Base-by-base conservation (phyloP, 1,140 invertebrate species). In the Sitophilus oryzae region DNA sequence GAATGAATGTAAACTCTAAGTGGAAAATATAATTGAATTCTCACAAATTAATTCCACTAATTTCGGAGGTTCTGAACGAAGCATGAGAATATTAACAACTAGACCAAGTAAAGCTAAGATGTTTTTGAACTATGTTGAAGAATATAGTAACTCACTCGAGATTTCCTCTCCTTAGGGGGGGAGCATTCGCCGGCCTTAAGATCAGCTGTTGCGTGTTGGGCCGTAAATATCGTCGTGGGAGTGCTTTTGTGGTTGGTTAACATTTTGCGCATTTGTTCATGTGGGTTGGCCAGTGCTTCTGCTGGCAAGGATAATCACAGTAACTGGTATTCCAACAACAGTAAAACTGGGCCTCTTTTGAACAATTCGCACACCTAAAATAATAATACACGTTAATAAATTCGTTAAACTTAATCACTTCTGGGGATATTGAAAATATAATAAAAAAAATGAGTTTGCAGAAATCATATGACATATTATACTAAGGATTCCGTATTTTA, bases 301-400 rank as follows among this genome's bases (percentile, higher is more conserved):
- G 76, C 68, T 91, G 89, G 64, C 92, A 95, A 2, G 82, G 76
- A 70, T 89, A 88, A 74, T 88, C 86, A 71, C 92, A 96, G 69
- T 96, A 96, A 23, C 89, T 86, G 0, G 92, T 94, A 73, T 94
- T 95, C 91, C 91, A 95, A 66, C 92, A 95, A 66, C 92, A 95
- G 73, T 92, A 93, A 68, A 91, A 91, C 57, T 89, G 80, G 0
- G 91, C 89, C 73, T 93, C 90, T 58, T 88, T 84, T 38, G 80
- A 80, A 74, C 92, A 96, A 63, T 82, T 80, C 0, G 88, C 83
- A 71, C 92, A 95, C 67, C 67, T 69, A 44, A 34, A 49, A 48
- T 41, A 38, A n/a, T n/a, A n/a, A n/a, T n/a, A n/a, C n/a, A n/a
- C n/a, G n/a, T n/a, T n/a, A n/a, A n/a, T n/a, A n/a, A n/a, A n/a